Percentiles rank a stretch among this genome's conserved stretches.
Conservation (phyloP, 2,797 vertebrate genomes). For the Eleutherodactylus coqui region DNA sequence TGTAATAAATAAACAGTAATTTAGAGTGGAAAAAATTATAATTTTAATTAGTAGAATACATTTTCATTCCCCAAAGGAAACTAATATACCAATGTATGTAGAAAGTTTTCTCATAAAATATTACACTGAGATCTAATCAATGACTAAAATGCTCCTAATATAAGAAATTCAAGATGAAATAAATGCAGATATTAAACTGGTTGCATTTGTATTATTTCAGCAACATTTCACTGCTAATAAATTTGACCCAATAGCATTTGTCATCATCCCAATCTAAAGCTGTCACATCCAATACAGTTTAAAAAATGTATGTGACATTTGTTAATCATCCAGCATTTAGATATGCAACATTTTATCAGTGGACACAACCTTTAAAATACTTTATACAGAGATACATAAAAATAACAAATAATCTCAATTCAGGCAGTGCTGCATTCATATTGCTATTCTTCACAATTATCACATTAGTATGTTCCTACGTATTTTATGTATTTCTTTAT, state of each 20-base stretch:
- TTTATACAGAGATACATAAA: conserved; percentile 5
- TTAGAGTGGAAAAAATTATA: neutral
- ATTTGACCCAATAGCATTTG: conserved; percentile 29
- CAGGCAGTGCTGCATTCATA: no score
- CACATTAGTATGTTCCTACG: no score
- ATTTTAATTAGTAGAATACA: conserved; percentile 19
- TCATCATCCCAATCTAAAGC: conserved; percentile 22
- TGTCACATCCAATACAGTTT: conserved; percentile 49
- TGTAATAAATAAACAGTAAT: conserved; percentile 18
- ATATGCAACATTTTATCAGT: neutral
- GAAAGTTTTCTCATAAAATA: conserved; percentile 11
- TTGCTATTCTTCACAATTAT: no score
- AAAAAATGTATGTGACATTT: conserved; percentile 12
- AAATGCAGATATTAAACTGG: conserved; percentile 1
- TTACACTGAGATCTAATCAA: neutral
- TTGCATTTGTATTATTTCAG: conserved; percentile 23
- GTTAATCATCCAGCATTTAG: conserved; percentile 16
- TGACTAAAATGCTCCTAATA: conserved; percentile 27
- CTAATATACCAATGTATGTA: neutral
- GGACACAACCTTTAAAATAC: neutral
- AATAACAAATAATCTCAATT: neutral
- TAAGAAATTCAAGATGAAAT: conserved; percentile 27
- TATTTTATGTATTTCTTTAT: no score
- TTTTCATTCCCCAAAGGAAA: neutral
- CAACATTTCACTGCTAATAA: neutral